phyloP scores from a whole-genome alignment of 1,140 invertebrate genomes.

The Physella acuta region DNA sequence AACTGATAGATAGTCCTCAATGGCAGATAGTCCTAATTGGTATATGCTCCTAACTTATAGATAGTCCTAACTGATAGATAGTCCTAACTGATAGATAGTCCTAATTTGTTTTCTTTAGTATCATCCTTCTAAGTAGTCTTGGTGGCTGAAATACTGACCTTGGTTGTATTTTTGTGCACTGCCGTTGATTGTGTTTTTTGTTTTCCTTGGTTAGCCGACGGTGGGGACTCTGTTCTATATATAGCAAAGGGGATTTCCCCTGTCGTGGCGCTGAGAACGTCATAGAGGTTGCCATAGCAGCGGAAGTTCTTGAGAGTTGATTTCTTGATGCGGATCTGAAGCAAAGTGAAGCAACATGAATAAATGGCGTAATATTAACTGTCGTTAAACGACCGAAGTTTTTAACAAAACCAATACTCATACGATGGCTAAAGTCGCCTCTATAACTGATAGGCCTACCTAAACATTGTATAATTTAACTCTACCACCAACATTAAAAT shows the following conservation, averaged over 20 bases:
- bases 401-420: not conserved
- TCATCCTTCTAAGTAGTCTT: not conserved
- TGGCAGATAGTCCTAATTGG: too few relatives aligned
- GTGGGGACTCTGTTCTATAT: conserved; percentile 43
- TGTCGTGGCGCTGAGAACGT: conserved; percentile 41
- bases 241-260: conserved; percentile 54
- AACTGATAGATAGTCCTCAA: too few relatives aligned
- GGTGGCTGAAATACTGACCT: not conserved
- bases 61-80: not conserved
- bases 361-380: not conserved
- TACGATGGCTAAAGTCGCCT: not conserved
- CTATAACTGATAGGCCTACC: not conserved
- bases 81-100: not conserved
- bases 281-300: conserved; percentile 48
- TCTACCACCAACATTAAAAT: too few relatives aligned
- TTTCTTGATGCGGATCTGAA: conserved; percentile 45
- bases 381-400: not conserved
- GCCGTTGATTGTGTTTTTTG: not conserved
- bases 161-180: too few relatives aligned
- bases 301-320: conserved; percentile 38
- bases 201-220: not conserved
- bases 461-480: too few relatives aligned
- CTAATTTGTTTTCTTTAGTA: not conserved
- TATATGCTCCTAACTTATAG: too few relatives aligned
- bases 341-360: not conserved